Evolutionary conservation across 1,140 invertebrate species (phyloP), one percentile per base, ranked within the genome.

Genomic region (Drosophila tsacasi): DNA sequence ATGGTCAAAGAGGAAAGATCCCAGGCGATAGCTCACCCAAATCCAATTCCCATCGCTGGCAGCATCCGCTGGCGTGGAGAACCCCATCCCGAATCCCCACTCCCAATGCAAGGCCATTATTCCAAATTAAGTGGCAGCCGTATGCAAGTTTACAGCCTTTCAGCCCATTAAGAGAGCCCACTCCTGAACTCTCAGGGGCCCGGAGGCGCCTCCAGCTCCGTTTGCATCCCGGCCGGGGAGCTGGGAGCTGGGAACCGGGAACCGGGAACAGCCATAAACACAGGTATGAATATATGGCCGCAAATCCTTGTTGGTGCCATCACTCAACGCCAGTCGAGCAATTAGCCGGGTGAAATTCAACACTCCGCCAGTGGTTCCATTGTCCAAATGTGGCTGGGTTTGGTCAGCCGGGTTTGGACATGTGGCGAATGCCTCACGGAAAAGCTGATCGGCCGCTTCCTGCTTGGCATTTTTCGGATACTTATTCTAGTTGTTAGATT

Each of bases 331-430:
- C 69, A 50, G 54, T 42, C 69, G 65, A 49, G 84, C 83, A 87
- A 87, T 87, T 87, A 87, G 84, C 80, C 80, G 84, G 67, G 83
- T 89, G 84, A 87, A 87, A 87, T 87, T 87, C 83, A 87, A 87
- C 83, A 87, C 83, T 87, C 69, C 64, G 62, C 84, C 71, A 71
- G 83, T 83, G 84, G 76, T 69, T 83, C 77, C 72, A 80, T 87
- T 89, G 72, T 84, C 84, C 76, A 87, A 89, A 83, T 87, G 81
- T 67, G 73, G 83, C 54, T 71, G 61, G 66, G 76, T 46, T 57
- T 49, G 74, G 79, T 74, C 65, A 46, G 60, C 39, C 39, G 78
- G 81, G 58, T 86, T 82, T 76, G 83, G 83, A 39, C 83, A 86
- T 65, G 61, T 32, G 35, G 42, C 69, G 64, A 83, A 87, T 86